phyloP scores from a whole-genome alignment of 2,113 vertebrate species.

The Boleophthalmus pectinirostris region DNA sequence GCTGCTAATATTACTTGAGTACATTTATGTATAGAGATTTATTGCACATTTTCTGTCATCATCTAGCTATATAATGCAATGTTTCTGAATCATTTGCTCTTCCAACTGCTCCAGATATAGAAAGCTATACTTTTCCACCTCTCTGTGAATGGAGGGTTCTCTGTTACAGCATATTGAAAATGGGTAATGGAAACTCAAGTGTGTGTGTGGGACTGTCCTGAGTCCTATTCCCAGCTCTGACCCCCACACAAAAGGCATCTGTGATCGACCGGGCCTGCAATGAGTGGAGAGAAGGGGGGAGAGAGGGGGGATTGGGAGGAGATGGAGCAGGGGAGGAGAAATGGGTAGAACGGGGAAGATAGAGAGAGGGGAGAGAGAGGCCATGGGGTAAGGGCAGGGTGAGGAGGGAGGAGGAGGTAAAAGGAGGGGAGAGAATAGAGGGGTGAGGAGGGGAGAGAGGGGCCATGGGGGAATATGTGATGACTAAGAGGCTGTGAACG shows the following conservation, averaged over 20 bases:
- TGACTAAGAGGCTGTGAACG: conserved; percentile 71
- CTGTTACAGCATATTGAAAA: conserved; percentile 59
- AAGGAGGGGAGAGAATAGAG: conserved; percentile 46
- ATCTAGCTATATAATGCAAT: not conserved
- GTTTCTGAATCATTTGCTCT: conserved; percentile 20
- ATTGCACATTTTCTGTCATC: not conserved
- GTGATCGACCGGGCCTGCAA: conserved; percentile 61
- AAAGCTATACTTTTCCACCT: conserved; percentile 34
- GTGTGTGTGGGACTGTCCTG: conserved; percentile 40
- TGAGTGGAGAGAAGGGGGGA: conserved; percentile 51
- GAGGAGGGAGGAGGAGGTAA: conserved; percentile 34
- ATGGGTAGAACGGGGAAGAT: conserved; percentile 31
- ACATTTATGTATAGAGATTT: not conserved
- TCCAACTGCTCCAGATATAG: conserved; percentile 47
- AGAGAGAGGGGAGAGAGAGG: too few relatives aligned
- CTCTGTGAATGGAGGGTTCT: conserved; percentile 51
- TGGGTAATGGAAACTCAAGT: conserved; percentile 25
- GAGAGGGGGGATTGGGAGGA: conserved; percentile 23
- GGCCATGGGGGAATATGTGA: conserved; percentile 67
- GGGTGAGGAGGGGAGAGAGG: conserved; percentile 48
- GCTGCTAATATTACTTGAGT: not conserved
- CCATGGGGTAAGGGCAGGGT: too few relatives aligned
- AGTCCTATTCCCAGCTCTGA: conserved; percentile 14
- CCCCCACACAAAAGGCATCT: conserved; percentile 63
- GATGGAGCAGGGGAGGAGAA: conserved; percentile 49